phyloP scores from a whole-genome alignment of 2,797 vertebrate genomes.

The Clarias platycephalus region DNA sequence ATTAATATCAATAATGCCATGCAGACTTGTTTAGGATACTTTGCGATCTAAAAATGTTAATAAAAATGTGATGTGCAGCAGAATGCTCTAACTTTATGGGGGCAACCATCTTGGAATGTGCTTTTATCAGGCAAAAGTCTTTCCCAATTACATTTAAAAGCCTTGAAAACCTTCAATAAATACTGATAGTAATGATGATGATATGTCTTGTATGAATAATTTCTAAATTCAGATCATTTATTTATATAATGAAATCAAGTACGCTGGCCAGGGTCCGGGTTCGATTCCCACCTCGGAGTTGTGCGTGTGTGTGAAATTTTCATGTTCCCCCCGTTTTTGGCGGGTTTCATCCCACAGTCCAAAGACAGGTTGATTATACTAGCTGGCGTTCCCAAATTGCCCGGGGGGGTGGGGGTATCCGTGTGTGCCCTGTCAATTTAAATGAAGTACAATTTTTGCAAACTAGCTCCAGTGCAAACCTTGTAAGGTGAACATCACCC shows the following conservation, averaged over 20 bases:
- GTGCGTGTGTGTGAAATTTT: no score
- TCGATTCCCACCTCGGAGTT: no score
- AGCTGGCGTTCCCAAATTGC: no score
- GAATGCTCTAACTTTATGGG: not conserved
- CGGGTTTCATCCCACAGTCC: no score
- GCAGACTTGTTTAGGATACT: not conserved
- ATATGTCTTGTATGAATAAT: no score
- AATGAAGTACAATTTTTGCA: not conserved
- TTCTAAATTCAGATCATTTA: not conserved
- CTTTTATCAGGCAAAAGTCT: not conserved
- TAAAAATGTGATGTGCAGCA: not conserved
- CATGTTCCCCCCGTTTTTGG: no score
- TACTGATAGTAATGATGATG: not conserved
- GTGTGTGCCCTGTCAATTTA: no score
- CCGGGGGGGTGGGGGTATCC: no score
- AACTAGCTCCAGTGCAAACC: not conserved
- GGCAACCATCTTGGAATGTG: slow-evolving; percentile 3
- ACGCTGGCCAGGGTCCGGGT: no score
- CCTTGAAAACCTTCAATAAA: not conserved
- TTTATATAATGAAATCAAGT: not conserved
- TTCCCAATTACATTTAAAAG: not conserved
- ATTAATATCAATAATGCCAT: not conserved
- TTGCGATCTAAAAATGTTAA: not conserved
- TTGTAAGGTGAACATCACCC: not conserved
- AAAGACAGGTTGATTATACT: no score